phyloP scores from a whole-genome alignment of 2,888 invertebrate species.

The Sinodicranocentrus sp. region DNA sequence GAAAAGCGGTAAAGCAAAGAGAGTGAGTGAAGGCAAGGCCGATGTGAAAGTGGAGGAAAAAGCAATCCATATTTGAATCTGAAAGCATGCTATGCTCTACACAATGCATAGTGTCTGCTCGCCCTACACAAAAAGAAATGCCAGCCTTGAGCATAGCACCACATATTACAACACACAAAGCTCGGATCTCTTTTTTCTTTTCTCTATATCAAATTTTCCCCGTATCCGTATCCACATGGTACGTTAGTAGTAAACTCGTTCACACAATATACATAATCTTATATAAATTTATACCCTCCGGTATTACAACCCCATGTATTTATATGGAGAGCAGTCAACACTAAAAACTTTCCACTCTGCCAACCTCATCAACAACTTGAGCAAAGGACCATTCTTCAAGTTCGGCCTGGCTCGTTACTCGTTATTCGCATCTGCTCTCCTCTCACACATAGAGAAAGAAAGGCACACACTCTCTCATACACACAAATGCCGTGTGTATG shows the following conservation, averaged over 20 bases:
- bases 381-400: slow-evolving; percentile 44
- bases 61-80: slow-evolving; percentile 26
- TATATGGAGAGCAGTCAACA: slow-evolving; percentile 22
- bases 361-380: slow-evolving; percentile 44
- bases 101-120: neutral
- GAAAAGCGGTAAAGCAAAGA: too few species aligned
- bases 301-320: neutral
- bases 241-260: too few species aligned
- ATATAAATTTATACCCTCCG: neutral
- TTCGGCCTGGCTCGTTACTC: slow-evolving; percentile 45
- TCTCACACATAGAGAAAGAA: too few species aligned
- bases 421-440: slow-evolving; percentile 39
- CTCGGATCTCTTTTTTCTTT: too few species aligned
- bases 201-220: too few species aligned
- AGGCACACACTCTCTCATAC: neutral
- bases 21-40: neutral
- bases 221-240: slow-evolving; percentile 26
- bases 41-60: neutral
- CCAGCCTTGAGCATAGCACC: slow-evolving; percentile 21
- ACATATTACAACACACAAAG: too few species aligned
- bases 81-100: neutral
- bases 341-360: slow-evolving; percentile 44
- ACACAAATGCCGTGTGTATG: slow-evolving; percentile 2
- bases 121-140: neutral
- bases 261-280: neutral